Base-by-base conservation (phyloP, 2,797 vertebrate genomes). In the Oreochromis grahami region DNA sequence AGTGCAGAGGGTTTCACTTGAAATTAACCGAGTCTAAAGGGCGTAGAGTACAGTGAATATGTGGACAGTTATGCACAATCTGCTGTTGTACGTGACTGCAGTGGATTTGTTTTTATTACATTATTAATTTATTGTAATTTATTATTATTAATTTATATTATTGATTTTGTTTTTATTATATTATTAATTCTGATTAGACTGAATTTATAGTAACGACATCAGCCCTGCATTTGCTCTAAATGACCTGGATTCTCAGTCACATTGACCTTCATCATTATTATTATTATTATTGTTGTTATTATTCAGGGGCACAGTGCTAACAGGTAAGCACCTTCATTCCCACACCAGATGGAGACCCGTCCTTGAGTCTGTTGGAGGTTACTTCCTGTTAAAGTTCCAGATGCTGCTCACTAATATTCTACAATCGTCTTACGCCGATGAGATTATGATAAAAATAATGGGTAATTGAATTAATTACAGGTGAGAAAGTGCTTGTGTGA, bases 221-320 rank as follows among this genome's bases (percentile, higher is more conserved):
- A 63, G 34, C 58, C 19, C 58, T 13, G 26, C 26, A 32, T 32
- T 32, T 6, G 32, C 32, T 38, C 58, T 5, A 1, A 63, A 63
- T 63, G 17, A 13, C 58, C 32, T 63, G 32, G 58, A 38, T n/a
- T 38, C 32, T n/a, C 34, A n/a, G 34, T 38, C 32, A n/a, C 32
- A 34, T 63, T 13, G 58, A 63, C 2, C 24, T 0, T 29, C 24
- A 26, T 29, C 24, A 56, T 56, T 0, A 8, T 26, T 1, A 1
- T 50, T 0, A 3, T 29, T 1, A 52, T 3, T 3, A 2, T 55
- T 4, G 12, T 55, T 6, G 2, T 24, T 13, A 4, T 26, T 12
- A 0, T 58, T 10, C 58, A 63, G 17, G 2, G 45, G 17, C 9
- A 63, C 58, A 63, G 17, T 6, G 6, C 17, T 63, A n/a, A 1